A percentile compares a stretch with the other conserved stretches of the same genome.
Conservation (phyloP, 2,888 invertebrate species). For the Ochropleura plecta region DNA sequence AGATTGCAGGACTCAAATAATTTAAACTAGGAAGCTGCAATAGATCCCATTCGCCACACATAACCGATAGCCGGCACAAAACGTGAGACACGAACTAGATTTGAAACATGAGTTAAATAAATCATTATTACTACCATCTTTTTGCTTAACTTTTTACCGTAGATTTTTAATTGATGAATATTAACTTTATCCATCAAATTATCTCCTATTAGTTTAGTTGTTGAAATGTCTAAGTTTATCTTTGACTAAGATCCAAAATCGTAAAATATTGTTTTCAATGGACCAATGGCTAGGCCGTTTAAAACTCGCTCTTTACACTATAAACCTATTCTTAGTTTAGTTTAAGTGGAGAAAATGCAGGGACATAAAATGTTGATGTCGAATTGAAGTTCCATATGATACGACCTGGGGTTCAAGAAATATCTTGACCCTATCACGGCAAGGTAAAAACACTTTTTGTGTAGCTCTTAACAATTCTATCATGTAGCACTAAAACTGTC, state of each 20-base stretch:
- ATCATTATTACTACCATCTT: conserved; percentile 40
- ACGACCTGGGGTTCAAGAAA: background rate
- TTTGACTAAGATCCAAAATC: background rate
- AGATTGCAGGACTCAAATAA: conserved; percentile 17
- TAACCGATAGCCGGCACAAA: conserved; percentile 48
- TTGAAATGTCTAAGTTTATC: background rate
- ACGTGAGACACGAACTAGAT: conserved; percentile 62
- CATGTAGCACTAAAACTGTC: too few species aligned
- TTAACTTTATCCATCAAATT: conserved; percentile 20
- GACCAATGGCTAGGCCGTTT: background rate
- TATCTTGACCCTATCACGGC: too few species aligned
- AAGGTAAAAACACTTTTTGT: background rate
- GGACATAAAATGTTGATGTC: conserved; percentile 36
- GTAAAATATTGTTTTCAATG: background rate
- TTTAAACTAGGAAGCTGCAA: conserved; percentile 43
- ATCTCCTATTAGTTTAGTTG: background rate
- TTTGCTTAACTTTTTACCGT: conserved; percentile 47
- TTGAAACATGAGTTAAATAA: conserved; percentile 33
- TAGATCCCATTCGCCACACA: conserved; percentile 53
- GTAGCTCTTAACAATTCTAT: background rate
- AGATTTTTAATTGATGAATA: conserved; percentile 30
- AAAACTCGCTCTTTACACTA: conserved; percentile 4
- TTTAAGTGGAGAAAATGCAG: conserved; percentile 27
- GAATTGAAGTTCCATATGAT: conserved; percentile 27
- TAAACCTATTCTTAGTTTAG: conserved; percentile 21